phyloP scores from a whole-genome alignment of 2,113 vertebrate genomes.

The Cynocephalus volans region DNA sequence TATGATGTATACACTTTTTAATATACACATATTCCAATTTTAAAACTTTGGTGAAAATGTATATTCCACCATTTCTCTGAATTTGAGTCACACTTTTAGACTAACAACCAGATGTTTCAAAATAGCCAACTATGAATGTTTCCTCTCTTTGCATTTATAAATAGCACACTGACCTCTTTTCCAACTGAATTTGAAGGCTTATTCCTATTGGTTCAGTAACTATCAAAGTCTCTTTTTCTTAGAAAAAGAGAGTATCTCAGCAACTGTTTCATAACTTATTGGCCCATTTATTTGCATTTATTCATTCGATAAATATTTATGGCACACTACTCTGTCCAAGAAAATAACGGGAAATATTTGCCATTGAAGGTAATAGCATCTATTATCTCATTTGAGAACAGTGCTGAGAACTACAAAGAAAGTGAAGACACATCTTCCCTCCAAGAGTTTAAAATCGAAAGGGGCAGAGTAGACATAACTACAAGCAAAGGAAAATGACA shows the following conservation, averaged over 20 bases:
- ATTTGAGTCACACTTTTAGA: constrained; percentile 74
- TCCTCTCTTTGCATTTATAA: constrained; percentile 84
- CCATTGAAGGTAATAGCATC: constrained; percentile 42
- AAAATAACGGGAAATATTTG: constrained; percentile 71
- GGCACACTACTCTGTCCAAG: constrained; percentile 10
- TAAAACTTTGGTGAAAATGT: constrained; percentile 23
- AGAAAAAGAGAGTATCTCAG: constrained; percentile 19
- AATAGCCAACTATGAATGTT: constrained; percentile 78
- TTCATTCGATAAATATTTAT: constrained; percentile 73
- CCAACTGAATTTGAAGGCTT: constrained; percentile 73
- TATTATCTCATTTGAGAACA: constrained; percentile 50
- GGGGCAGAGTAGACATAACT: neutral
- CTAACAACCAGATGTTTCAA: constrained; percentile 81
- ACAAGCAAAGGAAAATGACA: constrained; percentile 22
- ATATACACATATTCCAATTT: neutral
- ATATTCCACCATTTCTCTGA: constrained; percentile 44
- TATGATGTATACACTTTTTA: neutral
- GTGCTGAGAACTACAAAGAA: constrained; percentile 13
- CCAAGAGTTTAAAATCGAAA: constrained; percentile 62
- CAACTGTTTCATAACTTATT: constrained; percentile 28
- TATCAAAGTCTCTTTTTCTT: constrained; percentile 56
- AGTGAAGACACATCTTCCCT: constrained; percentile 58
- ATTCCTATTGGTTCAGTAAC: constrained; percentile 63
- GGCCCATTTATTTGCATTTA: constrained; percentile 40
- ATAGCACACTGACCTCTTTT: constrained; percentile 83